Base-by-base conservation (phyloP, 2,888 invertebrate genomes). In the Zaprionus lineosus region DNA sequence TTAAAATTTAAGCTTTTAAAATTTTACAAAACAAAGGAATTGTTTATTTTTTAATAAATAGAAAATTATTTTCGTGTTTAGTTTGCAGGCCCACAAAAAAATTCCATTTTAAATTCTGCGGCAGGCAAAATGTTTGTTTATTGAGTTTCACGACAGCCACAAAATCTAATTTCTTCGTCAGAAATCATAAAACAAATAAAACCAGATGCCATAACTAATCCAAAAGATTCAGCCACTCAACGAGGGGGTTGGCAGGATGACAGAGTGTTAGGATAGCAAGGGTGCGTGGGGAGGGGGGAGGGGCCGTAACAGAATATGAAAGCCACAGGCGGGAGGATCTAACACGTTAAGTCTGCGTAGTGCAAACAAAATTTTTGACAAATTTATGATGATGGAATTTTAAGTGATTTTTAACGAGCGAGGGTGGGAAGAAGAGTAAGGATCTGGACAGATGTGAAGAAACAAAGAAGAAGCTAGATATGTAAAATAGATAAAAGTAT, bases 381-480 rank as follows among this genome's bases (percentile, higher is more conserved):
- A 88, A 88, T 88, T 88, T 88, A 88, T 88, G 88, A 88, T 88
- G 88, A 88, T 88, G 88, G 88, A 87, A 86, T 86, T 88, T 88
- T 88, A 88, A 88, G 88, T 88, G 88, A 88, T 88, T 88, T 88
- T 88, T 88, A 88, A 88, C 88, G 88, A 88, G 88, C 77, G 66
- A 83, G 68, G 50, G 39, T 59, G 56, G 55, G 46, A 31, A 51
- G n/a, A 64, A 47, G 31, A 47, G 33, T 12, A 9, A 29, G 5
- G 6, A 50, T 11, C n/a, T n/a, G n/a, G n/a, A 34, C 7, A 28
- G 2, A 29, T 24, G 29, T 8, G 41, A 19, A 37, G 3, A n/a
- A n/a, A n/a, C n/a, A n/a, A n/a, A n/a, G n/a, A n/a, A n/a, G n/a
- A n/a, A n/a, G n/a, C n/a, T n/a, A n/a, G n/a, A 16, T n/a, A 41